phyloP scores from a whole-genome alignment of 2,797 vertebrate species.

The Muscicapa striata region DNA sequence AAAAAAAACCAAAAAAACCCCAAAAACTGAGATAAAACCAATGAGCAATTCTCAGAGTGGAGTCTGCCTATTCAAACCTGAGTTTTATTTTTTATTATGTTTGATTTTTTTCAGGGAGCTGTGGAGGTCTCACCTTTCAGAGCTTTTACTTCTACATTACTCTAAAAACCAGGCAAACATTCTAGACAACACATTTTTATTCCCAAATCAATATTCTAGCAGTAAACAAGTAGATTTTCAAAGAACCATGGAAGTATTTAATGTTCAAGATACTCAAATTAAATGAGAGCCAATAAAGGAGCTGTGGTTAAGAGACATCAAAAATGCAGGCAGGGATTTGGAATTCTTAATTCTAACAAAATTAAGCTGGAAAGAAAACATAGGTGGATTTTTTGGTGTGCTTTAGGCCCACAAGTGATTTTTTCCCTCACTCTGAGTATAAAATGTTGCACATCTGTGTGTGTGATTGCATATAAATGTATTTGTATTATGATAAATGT shows the following conservation, averaged over 20 bases:
- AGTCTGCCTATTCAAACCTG: not conserved
- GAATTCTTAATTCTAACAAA: not conserved
- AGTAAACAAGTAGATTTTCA: not conserved
- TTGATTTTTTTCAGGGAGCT: not conserved
- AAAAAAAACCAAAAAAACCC: not conserved
- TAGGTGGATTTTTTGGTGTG: not conserved
- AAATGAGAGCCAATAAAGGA: not conserved
- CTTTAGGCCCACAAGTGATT: not conserved
- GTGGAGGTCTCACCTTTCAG: not conserved
- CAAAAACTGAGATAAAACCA: not conserved
- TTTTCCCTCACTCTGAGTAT: not conserved
- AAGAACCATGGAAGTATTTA: not conserved
- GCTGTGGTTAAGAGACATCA: not conserved
- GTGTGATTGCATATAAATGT: fast-evolving
- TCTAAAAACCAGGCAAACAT: not conserved
- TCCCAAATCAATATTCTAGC: not conserved
- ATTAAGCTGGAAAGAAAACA: not conserved
- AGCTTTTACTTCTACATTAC: too few relatives aligned
- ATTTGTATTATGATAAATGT: not conserved
- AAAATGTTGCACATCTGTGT: not conserved
- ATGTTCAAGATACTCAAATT: not conserved
- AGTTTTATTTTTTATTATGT: not conserved
- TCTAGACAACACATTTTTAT: not conserved
- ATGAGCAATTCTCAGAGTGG: not conserved
- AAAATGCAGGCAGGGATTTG: not conserved